phyloP scores from a whole-genome alignment of 2,113 vertebrate species.

The Cercocebus atys region DNA sequence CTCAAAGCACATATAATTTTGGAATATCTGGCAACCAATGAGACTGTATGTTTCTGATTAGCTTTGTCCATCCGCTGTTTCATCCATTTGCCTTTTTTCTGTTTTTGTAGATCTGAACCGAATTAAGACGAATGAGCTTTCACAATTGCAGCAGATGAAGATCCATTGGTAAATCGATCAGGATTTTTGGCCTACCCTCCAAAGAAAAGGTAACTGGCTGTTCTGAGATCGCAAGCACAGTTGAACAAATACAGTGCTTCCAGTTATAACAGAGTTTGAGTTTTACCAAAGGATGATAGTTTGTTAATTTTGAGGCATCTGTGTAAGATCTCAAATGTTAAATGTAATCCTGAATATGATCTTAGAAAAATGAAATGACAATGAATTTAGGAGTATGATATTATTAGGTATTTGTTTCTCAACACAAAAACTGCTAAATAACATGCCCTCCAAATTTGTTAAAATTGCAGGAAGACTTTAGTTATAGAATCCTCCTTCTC shows the following conservation, averaged over 20 bases:
- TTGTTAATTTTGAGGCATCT: not conserved
- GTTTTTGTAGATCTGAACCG: conserved; percentile 79
- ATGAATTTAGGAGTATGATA: not conserved
- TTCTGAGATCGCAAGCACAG: not conserved
- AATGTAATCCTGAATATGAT: not conserved
- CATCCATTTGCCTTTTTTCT: not conserved
- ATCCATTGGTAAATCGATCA: conserved; percentile 80
- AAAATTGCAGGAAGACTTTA: not conserved
- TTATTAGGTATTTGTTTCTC: not conserved
- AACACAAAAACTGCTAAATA: not conserved
- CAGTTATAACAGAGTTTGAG: not conserved
- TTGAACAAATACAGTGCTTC: not conserved
- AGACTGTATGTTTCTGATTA: conserved; percentile 58
- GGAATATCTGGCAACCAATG: not conserved
- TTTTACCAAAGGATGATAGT: not conserved
- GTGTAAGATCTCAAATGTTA: conserved; percentile 8
- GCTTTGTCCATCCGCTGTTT: conserved; percentile 38
- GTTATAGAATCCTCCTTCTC: not conserved
- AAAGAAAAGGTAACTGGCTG: conserved; percentile 70
- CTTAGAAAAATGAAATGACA: not conserved
- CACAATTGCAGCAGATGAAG: conserved; percentile 84
- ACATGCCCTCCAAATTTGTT: not conserved
- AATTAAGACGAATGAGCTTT: conserved; percentile 80
- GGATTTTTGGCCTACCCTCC: conserved; percentile 79
- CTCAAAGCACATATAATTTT: conserved; percentile 28